Base-by-base conservation (phyloP, 2,797 vertebrate genomes). In the Sebastes nivosus region DNA sequence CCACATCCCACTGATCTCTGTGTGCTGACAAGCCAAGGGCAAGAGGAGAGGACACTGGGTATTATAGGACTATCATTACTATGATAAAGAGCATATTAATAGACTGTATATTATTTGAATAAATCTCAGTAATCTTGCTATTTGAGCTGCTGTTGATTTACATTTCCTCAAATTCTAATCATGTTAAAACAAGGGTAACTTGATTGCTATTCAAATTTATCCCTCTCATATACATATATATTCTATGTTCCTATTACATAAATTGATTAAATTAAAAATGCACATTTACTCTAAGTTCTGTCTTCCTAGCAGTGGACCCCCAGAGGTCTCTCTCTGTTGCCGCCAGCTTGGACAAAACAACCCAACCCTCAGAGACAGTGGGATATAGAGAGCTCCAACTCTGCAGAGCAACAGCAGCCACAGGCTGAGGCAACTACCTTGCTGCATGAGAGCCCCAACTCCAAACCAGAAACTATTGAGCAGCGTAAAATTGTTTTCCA, bases 391-490 rank as follows among this genome's bases (percentile, higher is more conserved):
- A 90, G 92, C 92, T 90, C 68, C 75, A 86, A 90, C 90, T 91
- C 86, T 85, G 80, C 82, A 84, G 89, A 93, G 88, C 88, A 84
- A 89, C 85, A 90, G 93, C 94, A 96, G 95, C 88, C 96, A 95
- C 96, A 97, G 97, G 96, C 96, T 96, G 97, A 97, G 94, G 97
- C 95, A 96, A 97, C 96, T 98, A 99, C 98, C 98, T 98, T 99
- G 98, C 96, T 97, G 97, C 98, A 99, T 99, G 97, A 99, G 98
- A 96, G 98, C 98, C 95, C 98, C 98, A 93, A 99, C 97, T 95
- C 98, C 98, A 96, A 99, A 99, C 98, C 98, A 99, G 98, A 99
- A 99, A 97, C 98, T 99, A 98, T 99, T 99, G 96, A 99, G 97
- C 93, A 99, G 98, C 87, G 98, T 99, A 96, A 99, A 99, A 97